A percentile compares a stretch with the other conserved stretches of the same genome.
Evolutionary conservation across 2,888 invertebrate species (phyloP).

Genomic region (Dasypogon diadema): DNA sequence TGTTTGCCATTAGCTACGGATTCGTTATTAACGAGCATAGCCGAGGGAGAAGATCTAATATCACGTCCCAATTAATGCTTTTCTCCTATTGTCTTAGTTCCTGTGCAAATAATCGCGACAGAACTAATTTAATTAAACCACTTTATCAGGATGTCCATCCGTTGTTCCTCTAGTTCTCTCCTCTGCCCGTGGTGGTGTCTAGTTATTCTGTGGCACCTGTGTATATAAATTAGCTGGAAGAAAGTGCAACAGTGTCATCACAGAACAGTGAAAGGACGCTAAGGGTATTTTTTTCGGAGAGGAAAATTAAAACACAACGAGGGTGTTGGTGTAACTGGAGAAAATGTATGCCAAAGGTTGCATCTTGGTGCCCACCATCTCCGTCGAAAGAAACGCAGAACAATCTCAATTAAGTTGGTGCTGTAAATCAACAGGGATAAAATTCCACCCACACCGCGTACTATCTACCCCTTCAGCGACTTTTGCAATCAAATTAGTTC

Average conservation of each 20-base stretch:
- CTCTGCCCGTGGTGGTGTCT: slow-evolving; percentile 4
- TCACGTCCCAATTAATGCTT: background rate
- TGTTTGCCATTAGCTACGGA: slow-evolving; percentile 7
- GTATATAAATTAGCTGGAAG: slow-evolving; percentile 25
- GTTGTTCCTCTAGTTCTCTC: background rate
- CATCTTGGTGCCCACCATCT: background rate
- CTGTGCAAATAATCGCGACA: slow-evolving; percentile 28
- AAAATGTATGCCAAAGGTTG: slow-evolving; percentile 17
- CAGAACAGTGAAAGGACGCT: background rate
- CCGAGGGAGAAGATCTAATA: background rate
- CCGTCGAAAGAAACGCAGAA: background rate
- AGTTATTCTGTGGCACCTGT: slow-evolving; percentile 20
- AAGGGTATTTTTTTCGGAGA: slow-evolving; percentile 19
- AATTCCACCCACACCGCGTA: background rate
- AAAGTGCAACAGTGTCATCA: slow-evolving; percentile 29
- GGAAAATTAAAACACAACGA: slow-evolving; percentile 26
- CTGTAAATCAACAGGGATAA: slow-evolving; percentile 20
- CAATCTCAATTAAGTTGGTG: slow-evolving; percentile 29
- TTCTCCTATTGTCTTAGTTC: background rate
- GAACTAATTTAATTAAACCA: slow-evolving; percentile 35
- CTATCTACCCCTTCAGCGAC: background rate
- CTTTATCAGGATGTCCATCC: slow-evolving; percentile 21
- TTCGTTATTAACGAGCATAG: background rate
- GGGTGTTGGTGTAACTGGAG: background rate
- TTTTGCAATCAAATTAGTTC: slow-evolving; percentile 19